Evolutionary conservation across 1,140 invertebrate genomes (phyloP), one percentile per base, ranked within the genome.

Genomic region (Thereuonema tuberculata): DNA sequence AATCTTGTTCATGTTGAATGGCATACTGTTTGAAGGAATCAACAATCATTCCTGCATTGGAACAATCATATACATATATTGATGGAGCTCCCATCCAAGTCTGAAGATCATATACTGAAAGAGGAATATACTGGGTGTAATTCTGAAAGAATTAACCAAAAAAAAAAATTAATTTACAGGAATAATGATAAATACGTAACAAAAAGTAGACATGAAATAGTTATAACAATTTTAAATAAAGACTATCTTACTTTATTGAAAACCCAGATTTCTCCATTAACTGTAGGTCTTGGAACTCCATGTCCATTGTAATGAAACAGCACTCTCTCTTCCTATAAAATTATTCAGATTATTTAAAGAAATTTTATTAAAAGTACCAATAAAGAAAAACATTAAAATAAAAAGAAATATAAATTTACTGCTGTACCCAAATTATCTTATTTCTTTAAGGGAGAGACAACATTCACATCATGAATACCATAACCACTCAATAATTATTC

Each of bases 281-380:
- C 80, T 9, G 97, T 99, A 31, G 97, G 96, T 75, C 89, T 91
- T 46, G 97, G 97, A 56, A 99, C 97, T 49, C 96, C 97, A 75
- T 99, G 97, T 0, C 97, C 97, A 77, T 98, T 99, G 71, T 99
- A 99, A 76, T 99, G 96, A 78, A 99, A 99, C 3, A 99, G 77
- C 24, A 99, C 94, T 66, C 97, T 80, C 71, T 99, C 97, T 67
- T 99, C 96, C 77, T 76, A 58, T 29, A 62, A 62, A 43, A 1
- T 58, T 46, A 54, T 60, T 58, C n/a, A 53, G 21, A 54, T 1
- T 56, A 61, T 61, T 61, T 26, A n/a, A 57, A 59, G 14, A 50
- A 15, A 17, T 26, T 37, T 31, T 23, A 58, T 5, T 20, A 57
- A 25, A 17, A 20, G 9, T 20, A 31, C 12, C 23, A 57, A 5